Base-by-base conservation (phyloP, 2,888 invertebrate genomes). In the Pantelozetes paolii region DNA sequence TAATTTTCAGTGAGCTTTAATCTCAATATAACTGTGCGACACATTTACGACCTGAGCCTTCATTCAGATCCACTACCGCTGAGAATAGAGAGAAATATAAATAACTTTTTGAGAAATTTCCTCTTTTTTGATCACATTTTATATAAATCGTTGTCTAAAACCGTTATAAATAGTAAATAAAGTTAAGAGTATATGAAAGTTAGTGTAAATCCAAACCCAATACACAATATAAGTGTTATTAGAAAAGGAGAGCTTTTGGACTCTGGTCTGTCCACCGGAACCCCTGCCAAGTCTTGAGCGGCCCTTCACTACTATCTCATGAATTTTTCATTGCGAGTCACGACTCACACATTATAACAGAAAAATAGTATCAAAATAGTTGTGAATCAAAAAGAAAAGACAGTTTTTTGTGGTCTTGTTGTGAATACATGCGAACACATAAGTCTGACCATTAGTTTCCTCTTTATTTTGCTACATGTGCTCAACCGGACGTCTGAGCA, bases 381-480 rank as follows among this genome's bases (percentile, higher is more conserved):
- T 40, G 32, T 62, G 32, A 32, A 32, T 32, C 28, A 62, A 54
- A 13, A 32, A 62, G 18, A 32, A 28, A n/a, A 62, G 32, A 62
- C 18, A 62, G 62, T 62, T 62, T 62, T 62, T 62, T 30, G 36
- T 36, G 62, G 54, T 54, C 1, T 48, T 48, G 20, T 26, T 54
- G 11, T 54, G 23, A 45, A 32, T 62, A 62, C 28, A 62, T 36
- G 28, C 62, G 1, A 18, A 18, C 32, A 28, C 62, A 62, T 62
- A 28, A 32, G 28, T 62, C 62, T 62, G 62, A 62, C 62, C 62
- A 62, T 62, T 28, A 62, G 62, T 62, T 62, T 62, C 62, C 62
- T 62, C 23, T 23, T 54, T 54, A 11, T 18, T 26, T 11, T 23
- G n/a, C 23, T 62, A 32, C n/a, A 1, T 30, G 11, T 20, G 20